phyloP scores from a whole-genome alignment of 1,140 invertebrate genomes.

The Papilio aristodemus region DNA sequence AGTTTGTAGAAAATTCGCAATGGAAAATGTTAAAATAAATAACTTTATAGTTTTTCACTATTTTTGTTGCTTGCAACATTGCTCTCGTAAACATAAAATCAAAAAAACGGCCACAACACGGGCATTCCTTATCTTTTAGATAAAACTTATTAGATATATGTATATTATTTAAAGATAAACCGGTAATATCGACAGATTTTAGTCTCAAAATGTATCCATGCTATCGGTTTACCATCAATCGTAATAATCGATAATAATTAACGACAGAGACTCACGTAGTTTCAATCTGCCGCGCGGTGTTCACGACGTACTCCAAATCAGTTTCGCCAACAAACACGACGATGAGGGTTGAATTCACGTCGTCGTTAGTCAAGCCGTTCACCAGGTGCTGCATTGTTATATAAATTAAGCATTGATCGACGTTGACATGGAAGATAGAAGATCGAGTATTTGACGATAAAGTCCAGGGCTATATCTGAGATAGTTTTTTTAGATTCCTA shows the following conservation, averaged over 20 bases:
- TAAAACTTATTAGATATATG: too few species aligned
- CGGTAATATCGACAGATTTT: too few species aligned
- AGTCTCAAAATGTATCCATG: too few species aligned
- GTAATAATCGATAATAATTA: not conserved
- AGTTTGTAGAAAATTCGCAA: not conserved
- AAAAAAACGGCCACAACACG: too few species aligned
- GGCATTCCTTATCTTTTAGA: too few species aligned
- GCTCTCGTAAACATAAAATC: too few species aligned
- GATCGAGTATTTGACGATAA: not conserved
- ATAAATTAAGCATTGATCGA: conserved; percentile 16
- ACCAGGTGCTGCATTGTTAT: conserved; percentile 86
- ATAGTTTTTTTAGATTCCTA: too few species aligned
- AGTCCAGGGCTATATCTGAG: too few species aligned
- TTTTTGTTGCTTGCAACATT: too few species aligned
- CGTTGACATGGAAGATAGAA: not conserved
- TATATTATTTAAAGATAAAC: too few species aligned
- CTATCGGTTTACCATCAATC: too few species aligned
- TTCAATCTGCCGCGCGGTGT: conserved; percentile 88
- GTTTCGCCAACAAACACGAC: conserved; percentile 95
- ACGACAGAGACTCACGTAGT: conserved; percentile 82
- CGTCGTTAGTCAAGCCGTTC: conserved; percentile 87
- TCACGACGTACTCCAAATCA: conserved; percentile 86
- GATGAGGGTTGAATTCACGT: conserved; percentile 91
- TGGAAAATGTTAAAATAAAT: not conserved
- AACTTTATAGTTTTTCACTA: not conserved